phyloP scores from a whole-genome alignment of 2,797 vertebrate genomes.

The Notolepis coatsorum region DNA sequence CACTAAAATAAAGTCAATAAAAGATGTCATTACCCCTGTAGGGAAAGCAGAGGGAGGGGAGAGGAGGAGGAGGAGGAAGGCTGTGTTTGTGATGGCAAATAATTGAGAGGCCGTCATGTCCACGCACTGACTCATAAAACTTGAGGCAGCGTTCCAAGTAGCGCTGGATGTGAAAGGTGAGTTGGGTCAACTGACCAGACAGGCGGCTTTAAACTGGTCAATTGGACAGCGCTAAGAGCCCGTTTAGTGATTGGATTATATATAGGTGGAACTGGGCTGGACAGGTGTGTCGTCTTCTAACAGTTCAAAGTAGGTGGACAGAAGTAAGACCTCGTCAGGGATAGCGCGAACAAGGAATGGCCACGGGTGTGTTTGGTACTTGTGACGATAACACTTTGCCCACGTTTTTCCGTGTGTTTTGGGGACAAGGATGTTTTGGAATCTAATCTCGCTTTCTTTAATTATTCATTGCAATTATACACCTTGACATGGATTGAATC shows the following conservation, averaged over 20 bases:
- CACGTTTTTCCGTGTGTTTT: too few relatives aligned
- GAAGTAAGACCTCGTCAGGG: background rate
- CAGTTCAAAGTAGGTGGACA: too few relatives aligned
- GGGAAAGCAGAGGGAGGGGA: conserved; percentile 1
- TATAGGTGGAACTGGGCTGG: background rate
- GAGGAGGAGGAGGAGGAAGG: conserved; percentile 1
- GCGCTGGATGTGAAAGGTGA: background rate
- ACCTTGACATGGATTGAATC: background rate
- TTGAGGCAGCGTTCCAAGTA: conserved; percentile 8
- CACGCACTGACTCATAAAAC: conserved; percentile 16
- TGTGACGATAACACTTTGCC: background rate
- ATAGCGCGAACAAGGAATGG: background rate
- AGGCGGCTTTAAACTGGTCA: conserved; percentile 4
- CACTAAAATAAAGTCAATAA: background rate
- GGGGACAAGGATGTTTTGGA: background rate
- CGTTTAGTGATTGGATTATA: background rate
- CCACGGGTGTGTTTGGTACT: background rate
- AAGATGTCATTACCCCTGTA: too few relatives aligned
- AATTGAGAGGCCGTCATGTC: conserved; percentile 38
- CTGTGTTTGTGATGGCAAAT: conserved; percentile 33
- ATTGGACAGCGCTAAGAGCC: background rate
- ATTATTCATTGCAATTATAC: conserved; percentile 3
- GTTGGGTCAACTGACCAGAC: background rate
- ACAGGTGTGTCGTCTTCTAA: too few relatives aligned
- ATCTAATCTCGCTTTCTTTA: background rate